Evolutionary conservation across 2,888 invertebrate genomes (phyloP).

Genomic region (Cantharis rufa): DNA sequence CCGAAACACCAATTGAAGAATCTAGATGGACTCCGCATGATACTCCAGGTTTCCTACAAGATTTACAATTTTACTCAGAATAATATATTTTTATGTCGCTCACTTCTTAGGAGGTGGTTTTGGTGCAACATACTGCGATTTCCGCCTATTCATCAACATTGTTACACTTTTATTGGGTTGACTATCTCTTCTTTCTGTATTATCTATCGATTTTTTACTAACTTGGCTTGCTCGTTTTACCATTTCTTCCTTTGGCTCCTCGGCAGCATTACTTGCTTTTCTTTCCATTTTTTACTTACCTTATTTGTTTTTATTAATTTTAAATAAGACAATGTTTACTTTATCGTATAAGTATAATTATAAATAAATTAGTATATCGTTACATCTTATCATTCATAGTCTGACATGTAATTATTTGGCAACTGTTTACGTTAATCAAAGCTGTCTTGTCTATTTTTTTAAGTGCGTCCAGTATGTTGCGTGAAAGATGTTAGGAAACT

Average conservation of each 20-base stretch:
- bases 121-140: neutral
- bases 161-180: neutral
- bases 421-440: neutral
- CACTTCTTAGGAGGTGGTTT: neutral
- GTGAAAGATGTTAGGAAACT: conserved; percentile 50
- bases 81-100: neutral
- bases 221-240: neutral
- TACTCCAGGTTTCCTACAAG: neutral
- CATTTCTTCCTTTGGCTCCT: neutral
- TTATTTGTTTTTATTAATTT: neutral
- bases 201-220: neutral
- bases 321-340: neutral
- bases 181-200: neutral
- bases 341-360: neutral
- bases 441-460: neutral
- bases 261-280: neutral
- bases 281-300: neutral
- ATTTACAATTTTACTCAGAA: neutral
- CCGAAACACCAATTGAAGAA: neutral
- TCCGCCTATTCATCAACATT: neutral
- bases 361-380: neutral
- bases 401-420: neutral
- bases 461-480: neutral
- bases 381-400: neutral
- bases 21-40: neutral